Percentiles rank a stretch among this genome's conserved stretches.
Evolutionary conservation across 2,888 invertebrate species (phyloP).

Genomic region (Dascillus cervinus): DNA sequence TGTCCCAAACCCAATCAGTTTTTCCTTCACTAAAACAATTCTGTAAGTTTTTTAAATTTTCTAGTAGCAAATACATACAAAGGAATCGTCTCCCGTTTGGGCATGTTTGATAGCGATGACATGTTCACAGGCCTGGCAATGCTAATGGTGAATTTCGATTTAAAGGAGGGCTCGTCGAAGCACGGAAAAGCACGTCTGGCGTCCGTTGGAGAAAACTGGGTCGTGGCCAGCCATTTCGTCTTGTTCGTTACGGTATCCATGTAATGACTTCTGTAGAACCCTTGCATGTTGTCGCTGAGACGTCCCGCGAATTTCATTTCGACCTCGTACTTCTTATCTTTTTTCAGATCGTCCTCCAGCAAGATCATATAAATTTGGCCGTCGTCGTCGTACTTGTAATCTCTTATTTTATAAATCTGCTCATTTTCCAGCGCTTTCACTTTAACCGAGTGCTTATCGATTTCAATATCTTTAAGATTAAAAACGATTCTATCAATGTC

Average conservation of each 20-base stretch:
- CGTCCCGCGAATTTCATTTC: slow-evolving; percentile 47
- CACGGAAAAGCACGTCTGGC: slow-evolving; percentile 80
- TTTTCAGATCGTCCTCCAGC: slow-evolving; percentile 34
- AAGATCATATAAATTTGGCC: slow-evolving; percentile 37
- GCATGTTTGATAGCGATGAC: slow-evolving; percentile 61
- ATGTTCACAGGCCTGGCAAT: slow-evolving; percentile 51
- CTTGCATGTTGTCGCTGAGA: slow-evolving; percentile 49
- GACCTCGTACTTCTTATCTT: slow-evolving; percentile 39
- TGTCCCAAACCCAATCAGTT: slow-evolving; percentile 35
- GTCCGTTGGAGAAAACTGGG: slow-evolving; percentile 73
- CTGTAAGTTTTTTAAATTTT: too few species aligned
- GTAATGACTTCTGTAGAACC: slow-evolving; percentile 52
- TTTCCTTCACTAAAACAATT: slow-evolving; percentile 27
- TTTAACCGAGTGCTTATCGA: slow-evolving; percentile 35
- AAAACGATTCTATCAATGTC: slow-evolving; percentile 42
- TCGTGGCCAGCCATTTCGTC: slow-evolving; percentile 59
- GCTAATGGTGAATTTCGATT: slow-evolving; percentile 66
- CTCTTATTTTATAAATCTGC: slow-evolving; percentile 35
- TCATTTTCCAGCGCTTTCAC: slow-evolving; percentile 19
- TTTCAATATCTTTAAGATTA: slow-evolving; percentile 41
- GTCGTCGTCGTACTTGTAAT: slow-evolving; percentile 30
- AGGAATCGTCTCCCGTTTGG: slow-evolving; percentile 37
- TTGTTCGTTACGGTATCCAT: slow-evolving; percentile 22
- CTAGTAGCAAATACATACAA: slow-evolving; percentile 24
- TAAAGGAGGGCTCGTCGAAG: slow-evolving; percentile 78